Evolutionary conservation across 2,113 vertebrate genomes (phyloP).

Genomic region (Poecile atricapillus): DNA sequence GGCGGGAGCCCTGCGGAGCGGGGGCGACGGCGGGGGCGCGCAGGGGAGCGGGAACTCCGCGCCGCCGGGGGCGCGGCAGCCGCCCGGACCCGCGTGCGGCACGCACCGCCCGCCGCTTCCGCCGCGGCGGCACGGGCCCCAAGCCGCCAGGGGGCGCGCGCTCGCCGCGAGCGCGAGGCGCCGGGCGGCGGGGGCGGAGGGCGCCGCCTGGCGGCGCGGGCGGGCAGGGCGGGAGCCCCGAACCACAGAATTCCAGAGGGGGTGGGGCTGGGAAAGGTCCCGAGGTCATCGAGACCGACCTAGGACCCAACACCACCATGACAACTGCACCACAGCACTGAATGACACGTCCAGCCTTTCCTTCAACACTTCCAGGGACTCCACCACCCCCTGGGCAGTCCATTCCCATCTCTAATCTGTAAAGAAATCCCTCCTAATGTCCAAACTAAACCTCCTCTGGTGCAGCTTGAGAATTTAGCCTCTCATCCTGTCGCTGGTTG

Average conservation of each 20-base stretch:
- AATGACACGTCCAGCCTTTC: not conserved
- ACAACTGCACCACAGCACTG: not conserved
- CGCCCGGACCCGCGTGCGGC: too few species aligned
- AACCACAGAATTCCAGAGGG: not conserved
- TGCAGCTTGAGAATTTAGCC: not conserved
- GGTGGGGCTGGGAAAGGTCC: not conserved
- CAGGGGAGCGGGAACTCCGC: too few species aligned
- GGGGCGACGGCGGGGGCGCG: too few species aligned
- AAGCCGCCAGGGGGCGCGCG: not conserved
- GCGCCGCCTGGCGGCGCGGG: not conserved
- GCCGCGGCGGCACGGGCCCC: too few species aligned
- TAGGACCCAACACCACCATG: accelerated
- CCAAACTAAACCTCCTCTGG: not conserved
- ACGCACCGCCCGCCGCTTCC: too few species aligned
- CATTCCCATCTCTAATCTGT: not conserved
- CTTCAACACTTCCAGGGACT: not conserved
- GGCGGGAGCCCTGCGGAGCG: too few species aligned
- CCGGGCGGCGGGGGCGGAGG: not conserved
- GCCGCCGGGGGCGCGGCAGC: too few species aligned
- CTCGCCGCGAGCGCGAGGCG: not conserved
- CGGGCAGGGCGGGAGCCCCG: not conserved
- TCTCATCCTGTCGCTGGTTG: not conserved
- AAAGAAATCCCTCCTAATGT: not conserved
- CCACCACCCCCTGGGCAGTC: not conserved
- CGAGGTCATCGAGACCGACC: accelerated